Conservation (phyloP, 2,113 vertebrate species). For the Gasterosteus aculeatus region DNA sequence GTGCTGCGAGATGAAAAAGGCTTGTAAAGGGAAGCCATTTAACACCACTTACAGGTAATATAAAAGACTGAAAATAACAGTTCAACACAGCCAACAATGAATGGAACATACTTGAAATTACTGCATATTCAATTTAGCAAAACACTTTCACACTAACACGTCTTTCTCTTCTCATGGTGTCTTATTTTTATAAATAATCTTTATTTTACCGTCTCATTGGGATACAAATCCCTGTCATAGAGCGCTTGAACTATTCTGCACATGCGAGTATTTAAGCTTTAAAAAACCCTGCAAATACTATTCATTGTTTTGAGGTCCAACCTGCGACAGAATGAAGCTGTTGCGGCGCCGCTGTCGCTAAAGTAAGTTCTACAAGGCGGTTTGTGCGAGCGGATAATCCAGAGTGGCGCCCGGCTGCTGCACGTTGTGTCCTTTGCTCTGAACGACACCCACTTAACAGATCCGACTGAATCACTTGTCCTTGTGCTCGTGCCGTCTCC, state of each 20-base stretch:
- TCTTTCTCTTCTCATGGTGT: not conserved
- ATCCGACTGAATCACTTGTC: conserved; percentile 43
- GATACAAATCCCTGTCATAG: not conserved
- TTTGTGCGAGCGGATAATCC: not conserved
- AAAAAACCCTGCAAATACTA: not conserved
- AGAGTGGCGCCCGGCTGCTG: not conserved
- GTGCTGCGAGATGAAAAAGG: conserved; percentile 21
- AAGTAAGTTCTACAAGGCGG: not conserved
- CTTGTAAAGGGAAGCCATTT: conserved; percentile 1
- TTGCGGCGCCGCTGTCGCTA: not conserved
- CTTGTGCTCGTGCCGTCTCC: conserved; percentile 20
- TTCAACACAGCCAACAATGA: conserved; percentile 1
- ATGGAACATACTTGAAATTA: not conserved
- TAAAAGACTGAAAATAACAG: not conserved
- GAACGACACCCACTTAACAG: not conserved
- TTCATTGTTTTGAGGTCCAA: not conserved
- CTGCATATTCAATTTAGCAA: not conserved
- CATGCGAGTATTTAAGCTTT: no score
- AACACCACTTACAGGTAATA: conserved; percentile 36
- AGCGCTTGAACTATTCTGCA: not conserved
- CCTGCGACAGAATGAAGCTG: not conserved
- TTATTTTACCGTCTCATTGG: not conserved
- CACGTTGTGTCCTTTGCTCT: not conserved
- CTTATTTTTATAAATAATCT: not conserved
- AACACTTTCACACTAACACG: not conserved